Evolutionary conservation across 2,113 vertebrate genomes (phyloP).

Genomic region (Engystomops pustulosus): DNA sequence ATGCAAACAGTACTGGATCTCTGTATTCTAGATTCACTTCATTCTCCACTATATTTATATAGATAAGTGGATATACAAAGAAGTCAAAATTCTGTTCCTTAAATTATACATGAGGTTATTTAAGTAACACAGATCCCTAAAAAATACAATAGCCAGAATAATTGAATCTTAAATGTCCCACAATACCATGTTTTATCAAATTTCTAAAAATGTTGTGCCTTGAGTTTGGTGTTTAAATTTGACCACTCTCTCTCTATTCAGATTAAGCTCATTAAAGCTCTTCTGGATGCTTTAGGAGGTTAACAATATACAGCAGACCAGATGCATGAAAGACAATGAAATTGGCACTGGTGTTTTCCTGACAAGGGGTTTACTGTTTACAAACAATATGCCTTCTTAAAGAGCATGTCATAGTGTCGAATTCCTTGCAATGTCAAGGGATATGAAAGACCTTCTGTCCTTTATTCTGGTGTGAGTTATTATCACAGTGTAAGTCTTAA

Average conservation of each 20-base stretch:
- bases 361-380: not conserved
- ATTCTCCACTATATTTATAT: not conserved
- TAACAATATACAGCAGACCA: not conserved
- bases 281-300: not conserved
- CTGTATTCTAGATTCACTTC: not conserved
- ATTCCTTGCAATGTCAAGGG: no score
- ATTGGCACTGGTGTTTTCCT: not conserved
- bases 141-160: not conserved
- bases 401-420: no score
- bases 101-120: not conserved
- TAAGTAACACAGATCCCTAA: not conserved
- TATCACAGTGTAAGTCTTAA: no score
- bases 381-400: no score
- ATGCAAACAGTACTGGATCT: slow-evolving; percentile 20
- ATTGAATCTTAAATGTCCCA: not conserved
- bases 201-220: not conserved
- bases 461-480: no score
- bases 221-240: not conserved
- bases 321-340: not conserved
- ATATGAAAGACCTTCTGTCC: no score
- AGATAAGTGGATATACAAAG: not conserved
- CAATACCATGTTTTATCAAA: not conserved
- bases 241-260: not conserved
- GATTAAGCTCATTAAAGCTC: not conserved
- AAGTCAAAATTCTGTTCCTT: not conserved